Conservation (phyloP, 2,888 invertebrate genomes). For the Dryococelus australis region DNA sequence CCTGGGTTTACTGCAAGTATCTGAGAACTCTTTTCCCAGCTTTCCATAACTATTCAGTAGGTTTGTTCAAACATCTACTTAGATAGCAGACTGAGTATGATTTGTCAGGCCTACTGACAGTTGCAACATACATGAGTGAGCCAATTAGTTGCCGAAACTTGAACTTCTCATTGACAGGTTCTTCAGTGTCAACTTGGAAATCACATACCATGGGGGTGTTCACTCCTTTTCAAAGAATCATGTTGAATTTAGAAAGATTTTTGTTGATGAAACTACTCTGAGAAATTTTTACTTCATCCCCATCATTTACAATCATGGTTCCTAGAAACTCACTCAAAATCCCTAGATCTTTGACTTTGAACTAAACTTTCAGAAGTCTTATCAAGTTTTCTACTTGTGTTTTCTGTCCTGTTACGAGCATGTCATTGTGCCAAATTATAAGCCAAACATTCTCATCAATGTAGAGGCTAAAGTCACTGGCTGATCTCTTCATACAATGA, state of each 20-base stretch:
- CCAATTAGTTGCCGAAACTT: neutral
- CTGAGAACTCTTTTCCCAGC: neutral
- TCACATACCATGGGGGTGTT: no score
- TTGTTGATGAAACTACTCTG: no score
- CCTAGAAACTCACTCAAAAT: neutral
- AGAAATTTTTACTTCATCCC: no score
- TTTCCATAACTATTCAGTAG: neutral
- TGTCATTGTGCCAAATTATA: no score
- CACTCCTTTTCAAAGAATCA: no score
- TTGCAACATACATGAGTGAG: neutral
- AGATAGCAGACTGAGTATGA: neutral
- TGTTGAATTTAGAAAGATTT: no score
- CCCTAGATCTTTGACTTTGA: neutral
- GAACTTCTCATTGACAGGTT: neutral
- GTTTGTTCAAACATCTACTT: neutral
- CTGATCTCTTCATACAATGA: neutral
- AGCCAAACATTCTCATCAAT: no score
- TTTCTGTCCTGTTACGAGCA: no score
- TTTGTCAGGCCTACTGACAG: neutral
- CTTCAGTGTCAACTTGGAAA: neutral
- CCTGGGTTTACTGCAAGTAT: neutral
- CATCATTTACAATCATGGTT: neutral
- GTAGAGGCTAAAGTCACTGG: neutral
- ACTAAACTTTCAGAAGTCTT: neutral
- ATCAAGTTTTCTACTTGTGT: no score